Evolutionary conservation across 35 echinoderm and acorn worm species (phyloP).

Genomic region (Antedon bifida): DNA sequence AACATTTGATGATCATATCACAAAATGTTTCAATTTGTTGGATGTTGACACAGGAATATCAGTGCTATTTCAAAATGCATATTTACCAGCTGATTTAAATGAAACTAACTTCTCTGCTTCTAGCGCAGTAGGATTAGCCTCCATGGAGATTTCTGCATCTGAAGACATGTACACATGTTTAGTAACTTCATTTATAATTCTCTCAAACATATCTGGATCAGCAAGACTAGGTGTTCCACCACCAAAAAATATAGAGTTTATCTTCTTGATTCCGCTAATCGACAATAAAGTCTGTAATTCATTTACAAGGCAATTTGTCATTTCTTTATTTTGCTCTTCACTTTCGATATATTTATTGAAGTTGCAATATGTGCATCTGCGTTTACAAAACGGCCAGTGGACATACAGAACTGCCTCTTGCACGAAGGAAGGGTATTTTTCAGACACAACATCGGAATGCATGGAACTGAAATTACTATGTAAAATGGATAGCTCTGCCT

Average conservation of each 20-base stretch:
- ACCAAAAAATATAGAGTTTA: constrained; percentile 85
- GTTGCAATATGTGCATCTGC: constrained; percentile 79
- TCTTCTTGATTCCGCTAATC: constrained; percentile 40
- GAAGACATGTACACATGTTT: constrained; percentile 2
- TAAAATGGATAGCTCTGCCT: too few relatives aligned
- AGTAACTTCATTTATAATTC: constrained; percentile 39
- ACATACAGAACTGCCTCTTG: constrained; percentile 51
- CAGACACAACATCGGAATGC: not conserved
- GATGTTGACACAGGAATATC: too few relatives aligned
- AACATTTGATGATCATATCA: too few relatives aligned
- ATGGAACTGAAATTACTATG: not conserved
- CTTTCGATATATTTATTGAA: constrained; percentile 82
- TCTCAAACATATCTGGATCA: constrained; percentile 29
- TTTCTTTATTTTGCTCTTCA: constrained; percentile 40
- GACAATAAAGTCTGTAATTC: constrained; percentile 48
- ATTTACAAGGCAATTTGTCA: constrained; percentile 39
- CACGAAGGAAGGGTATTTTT: not conserved
- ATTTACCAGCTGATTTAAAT: constrained; percentile 81
- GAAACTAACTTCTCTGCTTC: constrained; percentile 31
- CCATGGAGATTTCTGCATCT: constrained; percentile 59
- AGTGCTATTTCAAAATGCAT: too few relatives aligned
- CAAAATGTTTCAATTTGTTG: too few relatives aligned
- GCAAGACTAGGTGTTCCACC: constrained; percentile 88
- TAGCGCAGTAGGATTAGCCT: constrained; percentile 72
- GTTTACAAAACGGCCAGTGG: constrained; percentile 90